Evolutionary conservation across 2,797 vertebrate genomes (phyloP).

Genomic region (Onychomys arenicola): DNA sequence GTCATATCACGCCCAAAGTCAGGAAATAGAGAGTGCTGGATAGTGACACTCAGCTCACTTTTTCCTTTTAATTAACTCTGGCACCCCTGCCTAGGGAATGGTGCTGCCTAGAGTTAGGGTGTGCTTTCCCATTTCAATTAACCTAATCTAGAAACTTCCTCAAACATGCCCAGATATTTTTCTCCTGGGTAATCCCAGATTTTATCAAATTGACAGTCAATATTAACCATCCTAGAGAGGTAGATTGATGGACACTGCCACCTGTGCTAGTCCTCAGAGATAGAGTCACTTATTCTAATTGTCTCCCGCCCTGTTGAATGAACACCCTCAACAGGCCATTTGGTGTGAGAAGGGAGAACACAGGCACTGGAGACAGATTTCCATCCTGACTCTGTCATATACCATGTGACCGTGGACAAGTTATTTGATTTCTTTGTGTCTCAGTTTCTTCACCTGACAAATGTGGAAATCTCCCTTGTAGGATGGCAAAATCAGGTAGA

Average conservation of each 20-base stretch:
- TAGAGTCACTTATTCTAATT: neutral
- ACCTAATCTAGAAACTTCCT: neutral
- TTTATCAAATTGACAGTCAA: neutral
- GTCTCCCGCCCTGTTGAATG: neutral
- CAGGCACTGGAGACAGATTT: neutral
- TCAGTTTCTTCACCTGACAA: conserved; percentile 21
- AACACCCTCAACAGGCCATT: neutral
- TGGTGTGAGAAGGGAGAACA: neutral
- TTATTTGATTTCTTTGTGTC: conserved; percentile 12
- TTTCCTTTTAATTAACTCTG: neutral
- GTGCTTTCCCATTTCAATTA: neutral
- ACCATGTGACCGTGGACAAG: neutral
- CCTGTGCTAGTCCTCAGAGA: neutral
- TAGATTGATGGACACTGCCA: neutral
- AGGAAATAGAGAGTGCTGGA: neutral
- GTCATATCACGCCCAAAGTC: neutral
- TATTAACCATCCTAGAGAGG: neutral
- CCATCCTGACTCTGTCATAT: neutral
- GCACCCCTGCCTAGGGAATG: neutral
- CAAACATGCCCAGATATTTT: neutral
- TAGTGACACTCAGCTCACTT: neutral
- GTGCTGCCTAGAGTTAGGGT: neutral
- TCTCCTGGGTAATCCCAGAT: neutral
- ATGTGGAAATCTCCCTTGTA: neutral
- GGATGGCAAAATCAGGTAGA: neutral